A percentile compares a stretch with the other conserved stretches of the same genome.
These are phyloP conservation scores for Brevipalpus yothersi DNA, from an alignment of 1,140 invertebrate genomes.

Conservation along the genomic window DNA sequence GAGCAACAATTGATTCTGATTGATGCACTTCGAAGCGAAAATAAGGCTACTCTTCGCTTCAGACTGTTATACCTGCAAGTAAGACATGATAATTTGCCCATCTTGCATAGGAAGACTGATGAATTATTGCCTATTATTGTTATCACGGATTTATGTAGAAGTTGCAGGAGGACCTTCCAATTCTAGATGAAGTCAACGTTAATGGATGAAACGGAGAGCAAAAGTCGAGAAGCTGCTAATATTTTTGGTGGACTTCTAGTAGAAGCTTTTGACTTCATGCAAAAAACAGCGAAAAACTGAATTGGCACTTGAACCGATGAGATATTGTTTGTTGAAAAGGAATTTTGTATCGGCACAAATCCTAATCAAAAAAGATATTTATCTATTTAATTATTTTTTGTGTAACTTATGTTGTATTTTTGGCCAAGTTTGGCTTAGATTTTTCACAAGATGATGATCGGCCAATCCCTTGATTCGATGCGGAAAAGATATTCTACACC, in stretches of 20 bases:
- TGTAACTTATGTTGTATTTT: no score
- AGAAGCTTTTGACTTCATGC: conserved; percentile 98
- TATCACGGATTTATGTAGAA: conserved; percentile 79
- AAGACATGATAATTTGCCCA: conserved; percentile 11
- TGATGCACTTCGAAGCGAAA: conserved; percentile 74
- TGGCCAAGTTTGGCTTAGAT: no score
- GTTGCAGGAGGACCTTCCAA: conserved; percentile 93
- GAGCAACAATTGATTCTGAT: conserved; percentile 80
- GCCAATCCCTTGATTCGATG: no score
- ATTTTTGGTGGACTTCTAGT: conserved; percentile 94
- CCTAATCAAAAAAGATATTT: conserved; percentile 51
- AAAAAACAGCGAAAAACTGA: conserved; percentile 81
- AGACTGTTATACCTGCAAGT: conserved; percentile 87
- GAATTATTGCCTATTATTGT: conserved; percentile 2
- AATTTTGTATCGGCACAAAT: conserved; percentile 95
- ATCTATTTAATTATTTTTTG: no score
- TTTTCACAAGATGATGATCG: no score
- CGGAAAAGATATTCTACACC: no score
- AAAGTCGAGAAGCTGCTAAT: conserved; percentile 64
- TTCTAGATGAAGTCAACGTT: conserved; percentile 73
- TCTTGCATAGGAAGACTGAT: not conserved
- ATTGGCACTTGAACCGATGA: conserved; percentile 94
- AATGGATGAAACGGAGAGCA: conserved; percentile 74
- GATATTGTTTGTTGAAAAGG: conserved; percentile 76
- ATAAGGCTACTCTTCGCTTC: no score